phyloP scores from a whole-genome alignment of 1,140 invertebrate species.

The Musca domestica region DNA sequence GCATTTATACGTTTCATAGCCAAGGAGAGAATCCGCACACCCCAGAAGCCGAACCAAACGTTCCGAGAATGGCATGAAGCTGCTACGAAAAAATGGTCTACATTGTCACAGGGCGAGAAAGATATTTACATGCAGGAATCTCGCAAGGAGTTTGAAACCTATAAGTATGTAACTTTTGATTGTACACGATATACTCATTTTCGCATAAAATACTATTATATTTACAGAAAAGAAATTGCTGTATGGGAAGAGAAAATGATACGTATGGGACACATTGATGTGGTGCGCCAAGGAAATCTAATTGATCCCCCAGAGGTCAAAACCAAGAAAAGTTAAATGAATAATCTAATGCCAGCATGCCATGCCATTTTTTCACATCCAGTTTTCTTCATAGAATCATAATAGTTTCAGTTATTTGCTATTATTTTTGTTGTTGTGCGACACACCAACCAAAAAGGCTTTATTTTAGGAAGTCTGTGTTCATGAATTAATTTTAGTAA shows the following conservation, averaged over 20 bases:
- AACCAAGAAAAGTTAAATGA: constrained; percentile 12
- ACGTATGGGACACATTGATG: constrained; percentile 55
- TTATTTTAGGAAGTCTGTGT: neutral
- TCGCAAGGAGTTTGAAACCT: constrained; percentile 51
- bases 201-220: too few relatives aligned
- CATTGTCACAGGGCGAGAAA: constrained; percentile 51
- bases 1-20: constrained; percentile 45
- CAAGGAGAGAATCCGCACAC: constrained; percentile 41
- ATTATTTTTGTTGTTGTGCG: neutral
- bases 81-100: constrained; percentile 53
- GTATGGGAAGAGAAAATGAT: constrained; percentile 61
- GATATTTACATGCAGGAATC: constrained; percentile 48
- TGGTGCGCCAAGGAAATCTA: constrained; percentile 55
- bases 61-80: constrained; percentile 53
- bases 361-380: neutral
- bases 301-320: constrained; percentile 50
- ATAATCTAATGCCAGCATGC: neutral
- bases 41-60: constrained; percentile 35
- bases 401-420: neutral
- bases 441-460: neutral
- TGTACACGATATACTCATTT: neutral
- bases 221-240: constrained; percentile 51
- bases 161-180: constrained; percentile 35
- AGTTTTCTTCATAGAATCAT: neutral
- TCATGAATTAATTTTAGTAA: neutral